Conservation (phyloP, 2,113 vertebrate genomes). For the Bubalus kerabau region DNA sequence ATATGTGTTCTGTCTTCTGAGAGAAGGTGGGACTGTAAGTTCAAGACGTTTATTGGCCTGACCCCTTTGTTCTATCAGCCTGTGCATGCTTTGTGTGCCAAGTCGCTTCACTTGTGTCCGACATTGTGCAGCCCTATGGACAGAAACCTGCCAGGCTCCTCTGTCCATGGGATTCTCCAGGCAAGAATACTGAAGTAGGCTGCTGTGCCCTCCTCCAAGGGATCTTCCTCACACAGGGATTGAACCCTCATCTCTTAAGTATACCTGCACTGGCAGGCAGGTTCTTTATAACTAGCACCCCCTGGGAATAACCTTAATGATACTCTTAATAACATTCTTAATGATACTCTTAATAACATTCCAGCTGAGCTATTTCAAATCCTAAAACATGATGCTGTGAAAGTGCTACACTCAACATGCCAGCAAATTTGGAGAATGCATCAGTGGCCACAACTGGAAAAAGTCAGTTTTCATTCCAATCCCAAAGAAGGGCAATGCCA, state of each 20-base stretch:
- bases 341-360: not conserved
- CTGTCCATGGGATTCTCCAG: not conserved
- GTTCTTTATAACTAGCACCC: not conserved
- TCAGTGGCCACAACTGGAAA: not conserved
- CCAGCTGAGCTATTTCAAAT: not conserved
- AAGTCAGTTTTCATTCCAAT: not conserved
- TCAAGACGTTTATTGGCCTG: not conserved
- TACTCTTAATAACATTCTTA: not conserved
- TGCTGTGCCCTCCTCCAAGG: not conserved
- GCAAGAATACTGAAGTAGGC: not conserved
- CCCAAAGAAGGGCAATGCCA: not conserved
- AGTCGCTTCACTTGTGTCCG: not conserved
- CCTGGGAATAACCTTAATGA: not conserved
- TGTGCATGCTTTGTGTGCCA: not conserved
- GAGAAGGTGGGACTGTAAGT: not conserved
- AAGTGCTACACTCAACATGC: not conserved
- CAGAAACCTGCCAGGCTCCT: not conserved
- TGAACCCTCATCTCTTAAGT: not conserved
- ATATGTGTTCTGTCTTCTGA: not conserved
- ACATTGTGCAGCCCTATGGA: not conserved
- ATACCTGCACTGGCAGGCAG: not conserved
- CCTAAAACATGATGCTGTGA: not conserved
- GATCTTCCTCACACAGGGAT: not conserved
- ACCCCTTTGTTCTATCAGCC: not conserved
- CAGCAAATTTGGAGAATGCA: not conserved